Evolutionary conservation across 2,113 vertebrate genomes (phyloP).

Genomic region (Dipodomys spectabilis): DNA sequence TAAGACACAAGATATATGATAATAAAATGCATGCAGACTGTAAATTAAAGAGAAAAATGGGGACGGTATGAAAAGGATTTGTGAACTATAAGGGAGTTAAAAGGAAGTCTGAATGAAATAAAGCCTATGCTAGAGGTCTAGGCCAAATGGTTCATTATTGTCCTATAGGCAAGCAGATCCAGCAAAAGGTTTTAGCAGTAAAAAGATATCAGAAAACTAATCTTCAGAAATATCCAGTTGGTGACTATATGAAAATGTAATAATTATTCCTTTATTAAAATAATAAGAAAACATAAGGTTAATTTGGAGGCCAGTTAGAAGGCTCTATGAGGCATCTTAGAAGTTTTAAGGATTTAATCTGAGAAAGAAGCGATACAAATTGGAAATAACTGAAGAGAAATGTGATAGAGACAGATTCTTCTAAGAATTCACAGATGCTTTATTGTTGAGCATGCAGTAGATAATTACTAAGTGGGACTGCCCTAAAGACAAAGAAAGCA

Average conservation of each 20-base stretch:
- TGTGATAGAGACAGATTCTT: background rate
- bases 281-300: background rate
- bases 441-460: background rate
- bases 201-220: background rate
- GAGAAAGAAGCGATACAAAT: background rate
- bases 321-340: background rate
- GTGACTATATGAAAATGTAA: background rate
- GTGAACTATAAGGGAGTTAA: background rate
- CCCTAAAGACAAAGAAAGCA: background rate
- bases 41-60: background rate
- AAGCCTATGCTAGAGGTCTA: background rate
- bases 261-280: background rate
- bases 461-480: accelerated
- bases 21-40: background rate
- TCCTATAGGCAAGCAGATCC: background rate
- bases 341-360: background rate
- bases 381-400: background rate
- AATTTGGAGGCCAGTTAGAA: background rate
- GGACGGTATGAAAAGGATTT: background rate
- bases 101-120: background rate
- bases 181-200: background rate
- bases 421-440: background rate
- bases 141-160: background rate
- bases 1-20: background rate
- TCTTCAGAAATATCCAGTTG: background rate